These are phyloP conservation scores for Euphydryas editha DNA, from an alignment of 2,888 invertebrate genomes.

Conservation along the genomic window DNA sequence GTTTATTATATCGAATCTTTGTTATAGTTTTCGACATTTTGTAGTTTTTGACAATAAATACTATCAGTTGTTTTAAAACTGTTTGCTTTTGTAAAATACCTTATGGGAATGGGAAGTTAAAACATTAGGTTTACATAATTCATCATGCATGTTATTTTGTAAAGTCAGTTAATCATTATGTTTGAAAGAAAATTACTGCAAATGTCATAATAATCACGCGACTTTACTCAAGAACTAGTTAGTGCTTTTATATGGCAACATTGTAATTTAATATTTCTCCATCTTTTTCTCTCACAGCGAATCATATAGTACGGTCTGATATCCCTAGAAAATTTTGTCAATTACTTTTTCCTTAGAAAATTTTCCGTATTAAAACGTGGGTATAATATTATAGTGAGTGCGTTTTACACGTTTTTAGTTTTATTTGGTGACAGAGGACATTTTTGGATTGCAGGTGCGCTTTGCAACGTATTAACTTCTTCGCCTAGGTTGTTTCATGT, in stretches of 20 bases:
- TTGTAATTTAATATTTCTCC: slow-evolving; percentile 20
- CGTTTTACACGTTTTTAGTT: slow-evolving; percentile 3
- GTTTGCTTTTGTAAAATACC: not conserved
- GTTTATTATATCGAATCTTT: not conserved
- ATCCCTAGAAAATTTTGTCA: slow-evolving; percentile 15
- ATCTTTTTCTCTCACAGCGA: slow-evolving; percentile 27
- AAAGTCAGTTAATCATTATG: not conserved
- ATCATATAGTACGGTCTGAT: slow-evolving; percentile 22
- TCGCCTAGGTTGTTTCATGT: slow-evolving; percentile 31
- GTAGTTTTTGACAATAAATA: not conserved
- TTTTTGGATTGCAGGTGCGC: slow-evolving; percentile 29
- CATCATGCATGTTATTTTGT: not conserved
- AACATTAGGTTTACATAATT: not conserved
- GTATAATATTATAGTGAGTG: slow-evolving; percentile 13
- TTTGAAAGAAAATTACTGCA: not conserved
- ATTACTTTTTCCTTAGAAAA: slow-evolving; percentile 30
- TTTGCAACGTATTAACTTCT: slow-evolving; percentile 22
- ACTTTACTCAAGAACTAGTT: slow-evolving; percentile 17
- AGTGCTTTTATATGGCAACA: slow-evolving; percentile 28
- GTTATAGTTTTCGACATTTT: not conserved
- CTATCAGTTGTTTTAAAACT: not conserved
- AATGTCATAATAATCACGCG: slow-evolving; percentile 15
- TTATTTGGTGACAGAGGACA: slow-evolving; percentile 7
- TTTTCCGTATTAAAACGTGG: slow-evolving; percentile 29
- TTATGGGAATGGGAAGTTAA: too few relatives aligned